These are phyloP conservation scores for Gopherus flavomarginatus DNA, from an alignment of 2,113 vertebrate genomes.

Conservation along the genomic window DNA sequence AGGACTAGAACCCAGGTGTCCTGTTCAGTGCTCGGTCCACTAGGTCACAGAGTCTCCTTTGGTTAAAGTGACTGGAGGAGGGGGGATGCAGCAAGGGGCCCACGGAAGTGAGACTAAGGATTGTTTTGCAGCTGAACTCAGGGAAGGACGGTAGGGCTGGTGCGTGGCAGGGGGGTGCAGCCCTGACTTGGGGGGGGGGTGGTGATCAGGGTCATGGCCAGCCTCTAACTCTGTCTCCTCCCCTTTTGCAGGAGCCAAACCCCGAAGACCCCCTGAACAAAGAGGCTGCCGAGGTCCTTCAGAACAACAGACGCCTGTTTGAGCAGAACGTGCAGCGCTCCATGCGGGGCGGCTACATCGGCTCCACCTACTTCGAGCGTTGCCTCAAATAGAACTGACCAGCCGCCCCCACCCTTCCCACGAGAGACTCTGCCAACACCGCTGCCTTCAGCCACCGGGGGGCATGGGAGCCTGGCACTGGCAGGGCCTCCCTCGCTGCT, in stretches of 20 bases:
- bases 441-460: conserved; percentile 23
- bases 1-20: neutral
- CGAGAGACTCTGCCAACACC: conserved; percentile 34
- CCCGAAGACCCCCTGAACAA: conserved; percentile 94
- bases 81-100: neutral
- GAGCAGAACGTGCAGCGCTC: conserved; percentile 94
- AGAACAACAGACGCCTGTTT: conserved; percentile 92
- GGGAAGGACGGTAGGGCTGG: neutral
- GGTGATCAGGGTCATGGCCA: neutral
- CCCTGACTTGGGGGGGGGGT: neutral
- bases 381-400: conserved; percentile 89
- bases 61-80: neutral
- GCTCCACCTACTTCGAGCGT: conserved; percentile 94
- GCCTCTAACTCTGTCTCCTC: neutral
- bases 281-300: conserved; percentile 93
- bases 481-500: neutral
- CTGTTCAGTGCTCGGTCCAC: neutral
- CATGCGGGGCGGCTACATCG: conserved; percentile 91
- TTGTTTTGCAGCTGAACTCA: neutral
- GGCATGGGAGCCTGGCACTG: conserved; percentile 1
- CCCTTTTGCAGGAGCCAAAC: conserved; percentile 87
- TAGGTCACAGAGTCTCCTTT: neutral
- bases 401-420: conserved; percentile 50
- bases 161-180: neutral
- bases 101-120: neutral